These are phyloP conservation scores for Sceloporus tristichus DNA, from an alignment of 2,113 vertebrate genomes.

Conservation along the genomic window DNA sequence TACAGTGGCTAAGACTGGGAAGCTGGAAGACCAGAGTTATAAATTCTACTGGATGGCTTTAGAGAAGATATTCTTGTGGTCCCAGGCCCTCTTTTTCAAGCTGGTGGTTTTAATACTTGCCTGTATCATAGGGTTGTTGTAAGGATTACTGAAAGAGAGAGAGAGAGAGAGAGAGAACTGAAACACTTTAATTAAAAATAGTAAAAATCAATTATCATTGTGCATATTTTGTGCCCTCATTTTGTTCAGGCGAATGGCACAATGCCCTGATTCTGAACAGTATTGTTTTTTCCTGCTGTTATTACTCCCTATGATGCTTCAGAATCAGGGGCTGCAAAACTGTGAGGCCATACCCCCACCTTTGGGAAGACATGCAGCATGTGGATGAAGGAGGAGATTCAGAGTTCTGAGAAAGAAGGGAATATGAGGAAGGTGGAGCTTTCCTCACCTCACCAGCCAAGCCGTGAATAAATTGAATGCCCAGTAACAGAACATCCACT, in stretches of 20 bases:
- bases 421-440: background rate
- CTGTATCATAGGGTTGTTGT: background rate
- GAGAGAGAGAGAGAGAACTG: background rate
- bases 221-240: background rate
- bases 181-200: background rate
- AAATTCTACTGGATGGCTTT: background rate
- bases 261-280: background rate
- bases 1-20: background rate
- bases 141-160: too few species aligned
- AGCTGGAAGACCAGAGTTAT: background rate
- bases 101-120: rapidly evolving
- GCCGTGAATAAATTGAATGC: background rate
- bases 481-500: background rate
- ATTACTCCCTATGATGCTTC: background rate
- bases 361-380: too few species aligned
- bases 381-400: too few species aligned
- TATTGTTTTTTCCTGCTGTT: background rate
- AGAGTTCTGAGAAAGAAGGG: too few species aligned
- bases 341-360: background rate
- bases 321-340: background rate
- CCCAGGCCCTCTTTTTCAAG: background rate
- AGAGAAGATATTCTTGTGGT: too few species aligned
- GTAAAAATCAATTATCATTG: background rate
- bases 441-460: background rate
- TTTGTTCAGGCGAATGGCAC: background rate